Base-by-base conservation (phyloP, 2,888 invertebrate species). In the Pyrrhia umbra region DNA sequence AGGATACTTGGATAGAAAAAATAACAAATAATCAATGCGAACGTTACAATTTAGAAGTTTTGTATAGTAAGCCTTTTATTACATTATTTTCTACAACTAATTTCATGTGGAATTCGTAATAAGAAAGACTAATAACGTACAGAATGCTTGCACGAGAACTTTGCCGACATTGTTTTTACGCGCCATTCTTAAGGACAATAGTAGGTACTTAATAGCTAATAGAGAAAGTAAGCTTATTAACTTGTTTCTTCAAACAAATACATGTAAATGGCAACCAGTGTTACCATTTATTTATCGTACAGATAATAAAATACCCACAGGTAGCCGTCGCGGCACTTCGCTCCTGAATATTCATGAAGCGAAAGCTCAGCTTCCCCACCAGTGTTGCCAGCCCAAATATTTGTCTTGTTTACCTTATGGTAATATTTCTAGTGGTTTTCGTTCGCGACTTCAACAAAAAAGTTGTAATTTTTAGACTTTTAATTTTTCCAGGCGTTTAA, bases 321-420 rank as follows among this genome's bases (percentile, higher is more conserved):
- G 68, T 51, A 39, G 68, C 45, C 39, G 46, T 40, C 61, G 73
- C 30, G 58, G 39, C 60, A 52, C 65, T 67, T 47, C 23, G 30
- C 63, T 46, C 27, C 58, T 81, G 79, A 75, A 81, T 80, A 80
- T 80, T 80, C 81, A 80, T 81, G 65, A 74, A 58, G 34, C 30
- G 50, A 25, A 55, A 37, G 52, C 58, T 77, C 73, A 72, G 77
- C 77, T 77, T 52, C 42, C 45, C 63, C 51, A 55, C 58, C 77
- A 37, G 73, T 63, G 66, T 68, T 74, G 68, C 79, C 68, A 69
- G 18, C 58, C 21, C 66, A 71, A 80, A 80, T 77, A 79, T 81
- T 76, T 72, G 69, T 23, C 60, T 66, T 68, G 66, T 76, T 75
- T 76, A 79, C 79, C 77, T 79, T 74, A 68, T 68, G 73, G 62